phyloP scores from a whole-genome alignment of 2,888 invertebrate genomes.

The Diplolepis rosae region DNA sequence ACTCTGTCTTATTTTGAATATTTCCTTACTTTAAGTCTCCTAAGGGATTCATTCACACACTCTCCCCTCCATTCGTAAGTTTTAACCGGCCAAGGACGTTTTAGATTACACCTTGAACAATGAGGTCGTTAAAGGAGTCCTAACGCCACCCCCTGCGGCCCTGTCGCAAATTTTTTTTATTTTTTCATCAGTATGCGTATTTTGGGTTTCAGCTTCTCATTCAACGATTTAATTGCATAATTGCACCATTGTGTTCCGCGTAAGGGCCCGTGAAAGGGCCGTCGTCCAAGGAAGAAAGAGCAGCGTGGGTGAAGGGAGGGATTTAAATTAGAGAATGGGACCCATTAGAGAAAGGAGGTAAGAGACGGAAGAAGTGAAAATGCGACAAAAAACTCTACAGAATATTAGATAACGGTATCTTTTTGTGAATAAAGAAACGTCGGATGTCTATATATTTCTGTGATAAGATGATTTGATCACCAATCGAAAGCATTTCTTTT shows the following conservation, averaged over 20 bases:
- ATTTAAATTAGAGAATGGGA: slow-evolving; percentile 21
- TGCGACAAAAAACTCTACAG: not conserved
- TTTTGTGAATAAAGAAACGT: too few relatives aligned
- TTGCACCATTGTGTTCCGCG: slow-evolving; percentile 42
- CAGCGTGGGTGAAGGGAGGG: slow-evolving; percentile 32
- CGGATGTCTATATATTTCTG: too few relatives aligned
- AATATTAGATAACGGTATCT: not conserved
- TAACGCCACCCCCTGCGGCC: slow-evolving; percentile 31
- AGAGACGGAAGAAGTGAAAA: slow-evolving; percentile 31
- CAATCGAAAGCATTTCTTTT: too few relatives aligned
- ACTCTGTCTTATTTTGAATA: too few relatives aligned
- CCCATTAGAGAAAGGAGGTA: slow-evolving; percentile 30
- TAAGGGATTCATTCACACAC: slow-evolving; percentile 35
- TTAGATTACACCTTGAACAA: slow-evolving; percentile 68
- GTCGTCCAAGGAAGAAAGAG: slow-evolving; percentile 25
- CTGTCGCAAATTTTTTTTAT: not conserved
- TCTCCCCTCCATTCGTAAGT: slow-evolving; percentile 27
- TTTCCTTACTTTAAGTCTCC: too few relatives aligned
- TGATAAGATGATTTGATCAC: too few relatives aligned
- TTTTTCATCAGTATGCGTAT: not conserved
- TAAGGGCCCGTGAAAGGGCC: slow-evolving; percentile 29
- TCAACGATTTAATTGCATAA: slow-evolving; percentile 46
- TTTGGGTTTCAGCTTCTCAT: slow-evolving; percentile 27
- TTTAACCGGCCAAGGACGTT: slow-evolving; percentile 54
- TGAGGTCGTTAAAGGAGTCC: slow-evolving; percentile 60